A percentile compares a stretch with the other conserved stretches of the same genome.
These are phyloP conservation scores for Ptychadena robeensis DNA, from an alignment of 2,797 vertebrate species.

Conservation along the genomic window DNA sequence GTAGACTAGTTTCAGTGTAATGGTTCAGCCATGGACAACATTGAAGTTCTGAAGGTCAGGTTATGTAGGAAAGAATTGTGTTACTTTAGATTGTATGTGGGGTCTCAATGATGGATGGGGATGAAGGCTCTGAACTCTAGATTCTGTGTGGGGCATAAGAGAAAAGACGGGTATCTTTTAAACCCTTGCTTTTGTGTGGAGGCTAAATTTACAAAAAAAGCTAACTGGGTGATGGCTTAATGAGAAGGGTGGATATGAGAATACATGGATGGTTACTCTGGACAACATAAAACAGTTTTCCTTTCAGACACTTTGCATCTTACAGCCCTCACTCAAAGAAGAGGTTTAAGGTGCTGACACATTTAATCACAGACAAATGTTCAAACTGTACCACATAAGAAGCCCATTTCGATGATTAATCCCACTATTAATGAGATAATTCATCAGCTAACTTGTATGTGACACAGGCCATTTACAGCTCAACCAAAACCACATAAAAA, in stretches of 20 bases:
- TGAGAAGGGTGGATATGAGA: neutral
- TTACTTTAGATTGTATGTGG: too few species aligned
- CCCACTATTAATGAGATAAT: slow-evolving; percentile 35
- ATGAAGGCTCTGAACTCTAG: neutral
- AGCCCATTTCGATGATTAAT: slow-evolving; percentile 40
- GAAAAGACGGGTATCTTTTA: too few species aligned
- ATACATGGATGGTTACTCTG: neutral
- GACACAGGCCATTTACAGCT: slow-evolving; percentile 36
- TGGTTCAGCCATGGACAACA: neutral
- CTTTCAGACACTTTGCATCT: neutral
- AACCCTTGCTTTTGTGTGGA: too few species aligned
- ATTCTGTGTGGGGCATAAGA: too few species aligned
- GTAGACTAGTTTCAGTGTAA: neutral
- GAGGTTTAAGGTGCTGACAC: neutral
- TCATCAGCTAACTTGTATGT: slow-evolving; percentile 32
- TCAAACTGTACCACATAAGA: slow-evolving; percentile 10
- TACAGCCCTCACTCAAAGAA: neutral
- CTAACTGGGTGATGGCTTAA: too few species aligned
- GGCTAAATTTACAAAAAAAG: too few species aligned
- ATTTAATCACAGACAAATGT: slow-evolving; percentile 5
- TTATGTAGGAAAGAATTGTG: neutral
- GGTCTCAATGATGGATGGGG: too few species aligned
- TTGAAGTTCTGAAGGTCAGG: neutral
- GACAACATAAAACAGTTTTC: neutral
- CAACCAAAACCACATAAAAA: slow-evolving; percentile 55